Base-by-base conservation (phyloP, 2,797 vertebrate genomes). In the Jordanella pulchra region DNA sequence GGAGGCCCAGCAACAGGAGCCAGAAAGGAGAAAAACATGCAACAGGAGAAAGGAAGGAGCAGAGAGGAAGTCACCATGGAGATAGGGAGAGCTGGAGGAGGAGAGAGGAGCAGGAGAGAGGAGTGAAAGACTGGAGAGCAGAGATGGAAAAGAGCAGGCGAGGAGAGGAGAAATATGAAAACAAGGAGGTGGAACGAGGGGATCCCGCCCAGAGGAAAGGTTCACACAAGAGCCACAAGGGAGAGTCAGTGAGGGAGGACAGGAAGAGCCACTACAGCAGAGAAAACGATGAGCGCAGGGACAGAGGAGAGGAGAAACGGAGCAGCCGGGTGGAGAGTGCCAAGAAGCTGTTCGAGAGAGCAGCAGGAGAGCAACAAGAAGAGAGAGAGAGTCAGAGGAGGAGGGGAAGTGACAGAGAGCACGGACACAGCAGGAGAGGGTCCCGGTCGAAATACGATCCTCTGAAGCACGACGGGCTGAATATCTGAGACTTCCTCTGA, bases 381-480 rank as follows among this genome's bases (percentile, higher is more conserved):
- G 53, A 77, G 48, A 23, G 48, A 23, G 48, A 21, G 48, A 50
- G 48, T 23, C 21, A 23, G 48, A 45, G 81, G 25, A 61, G 71
- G 75, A 71, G 47, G 50, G 61, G 63, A 53, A 68, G 82, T 0
- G 72, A 79, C 25, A 72, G 70, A 14, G 79, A 76, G 71, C 74
- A 55, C 0, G 53, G 60, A 3, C 76, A 66, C 60, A 28, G 69
- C 2, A 77, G 28, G 14, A 3, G 39, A 55, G 77, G 82, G 45
- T 76, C 75, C 14, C 71, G 77, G 0, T 23, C 35, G 1, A 60
- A 15, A 4, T 73, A 86, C 69, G 78, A 67, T 6, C 25, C 23
- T 10, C 51, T 84, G 32, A 51, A 44, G 66, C 78, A 81, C 2
- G 83, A 91, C 1, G 85, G 92, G 4, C 88, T 92, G 0, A 42